Evolutionary conservation across 2,113 vertebrate genomes (phyloP), one percentile per base, ranked within the genome.

Genomic region (Tyto alba): DNA sequence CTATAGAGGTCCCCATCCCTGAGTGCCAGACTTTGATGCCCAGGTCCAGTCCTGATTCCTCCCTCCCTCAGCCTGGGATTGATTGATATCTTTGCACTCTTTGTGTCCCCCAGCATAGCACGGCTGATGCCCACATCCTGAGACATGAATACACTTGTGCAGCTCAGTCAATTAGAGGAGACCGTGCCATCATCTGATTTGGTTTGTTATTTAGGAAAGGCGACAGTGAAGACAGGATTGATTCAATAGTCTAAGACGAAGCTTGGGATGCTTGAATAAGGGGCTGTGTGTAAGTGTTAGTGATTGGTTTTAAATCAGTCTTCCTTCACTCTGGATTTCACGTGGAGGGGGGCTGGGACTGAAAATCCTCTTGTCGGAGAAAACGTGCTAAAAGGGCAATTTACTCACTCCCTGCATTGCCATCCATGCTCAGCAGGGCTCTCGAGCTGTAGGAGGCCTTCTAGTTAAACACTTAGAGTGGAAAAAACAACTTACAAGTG

Each of bases 321-420:
- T 89, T 78, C 93, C 79, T 90, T 95, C 4, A 0, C 87, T 90
- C 89, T 96, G 86, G 73, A 90, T 96, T 96, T 96, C 93, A 16
- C 8, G 1, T 69, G 75, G 85, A 57, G 88, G 88, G 82, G 66
- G 47, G 91, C 89, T 71, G 71, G 89, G 74, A 41, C 81, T 90
- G 90, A 90, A 96, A 92, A 95, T 79, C 91, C 88, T 95, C 90
- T 95, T 95, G 87, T 96, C 20, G 6, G 91, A 94, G 94, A 95
- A 91, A 97, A 97, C 96, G 96, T 97, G 97, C 95, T 96, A 97
- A 97, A 95, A 98, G 97, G 97, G 97, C 97, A 97, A 96, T 96
- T 98, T 97, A 95, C 90, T 95, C 93, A 96, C 93, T 97, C 97
- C 96, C 89, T 93, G 69, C 87, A 26, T 85, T 95, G 84, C 95